These are phyloP conservation scores for Chalcosyrphus nemorum DNA, from an alignment of 2,888 invertebrate species.

Conservation along the genomic window DNA sequence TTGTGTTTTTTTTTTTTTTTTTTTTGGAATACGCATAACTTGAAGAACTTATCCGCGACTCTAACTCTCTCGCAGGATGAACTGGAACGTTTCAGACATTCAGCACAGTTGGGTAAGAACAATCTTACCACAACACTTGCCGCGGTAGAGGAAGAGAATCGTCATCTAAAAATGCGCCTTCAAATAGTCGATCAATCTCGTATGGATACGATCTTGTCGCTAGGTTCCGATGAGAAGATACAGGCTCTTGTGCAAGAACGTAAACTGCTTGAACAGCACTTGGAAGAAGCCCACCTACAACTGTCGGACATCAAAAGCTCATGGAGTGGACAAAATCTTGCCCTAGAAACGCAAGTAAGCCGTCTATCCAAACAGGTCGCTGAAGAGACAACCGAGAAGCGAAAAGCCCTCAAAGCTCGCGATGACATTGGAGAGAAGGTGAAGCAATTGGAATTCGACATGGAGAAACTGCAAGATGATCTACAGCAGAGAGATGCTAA, in stretches of 20 bases:
- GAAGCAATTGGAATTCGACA: constrained; percentile 80
- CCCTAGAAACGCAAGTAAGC: constrained; percentile 94
- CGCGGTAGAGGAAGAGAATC: constrained; percentile 89
- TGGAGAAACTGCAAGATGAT: constrained; percentile 78
- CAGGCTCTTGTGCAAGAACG: constrained; percentile 85
- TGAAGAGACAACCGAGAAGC: constrained; percentile 91
- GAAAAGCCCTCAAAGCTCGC: constrained; percentile 88
- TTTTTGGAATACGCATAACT: constrained; percentile 50
- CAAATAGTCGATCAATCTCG: constrained; percentile 80
- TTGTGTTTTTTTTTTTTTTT: constrained; percentile 48
- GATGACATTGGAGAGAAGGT: constrained; percentile 86
- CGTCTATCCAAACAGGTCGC: constrained; percentile 92
- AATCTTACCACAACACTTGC: constrained; percentile 87
- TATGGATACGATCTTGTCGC: constrained; percentile 77
- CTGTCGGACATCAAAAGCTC: constrained; percentile 94
- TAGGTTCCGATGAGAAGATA: constrained; percentile 83
- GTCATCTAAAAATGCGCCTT: constrained; percentile 85
- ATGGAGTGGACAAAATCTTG: constrained; percentile 95
- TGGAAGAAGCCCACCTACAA: constrained; percentile 93
- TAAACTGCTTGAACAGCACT: constrained; percentile 87
- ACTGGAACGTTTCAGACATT: constrained; percentile 88
- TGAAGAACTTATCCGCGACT: background rate
- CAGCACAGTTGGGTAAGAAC: constrained; percentile 88
- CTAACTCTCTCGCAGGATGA: constrained; percentile 85
- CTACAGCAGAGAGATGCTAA: constrained; percentile 80